These are phyloP conservation scores for Microchrysa polita DNA, from an alignment of 2,888 invertebrate genomes.

Conservation along the genomic window DNA sequence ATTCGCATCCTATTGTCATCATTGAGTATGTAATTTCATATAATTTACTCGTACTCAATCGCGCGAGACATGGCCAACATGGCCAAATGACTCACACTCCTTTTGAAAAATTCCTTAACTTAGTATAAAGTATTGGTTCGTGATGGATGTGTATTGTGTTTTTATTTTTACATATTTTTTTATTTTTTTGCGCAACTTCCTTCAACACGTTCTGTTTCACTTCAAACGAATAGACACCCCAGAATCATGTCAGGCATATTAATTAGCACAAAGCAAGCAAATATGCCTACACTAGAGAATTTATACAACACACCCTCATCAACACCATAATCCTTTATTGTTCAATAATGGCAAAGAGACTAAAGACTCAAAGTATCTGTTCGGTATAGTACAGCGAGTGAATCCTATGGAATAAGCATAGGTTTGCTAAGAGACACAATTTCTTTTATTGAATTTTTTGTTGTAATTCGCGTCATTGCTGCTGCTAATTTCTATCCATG, in stretches of 20 bases:
- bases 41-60: too few relatives aligned
- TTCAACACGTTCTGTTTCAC: background rate
- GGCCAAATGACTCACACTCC: too few relatives aligned
- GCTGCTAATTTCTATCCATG: conserved; percentile 1
- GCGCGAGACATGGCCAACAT: too few relatives aligned
- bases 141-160: background rate
- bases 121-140: background rate
- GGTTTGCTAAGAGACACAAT: conserved; percentile 3
- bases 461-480: background rate
- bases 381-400: too few relatives aligned
- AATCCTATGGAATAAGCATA: background rate
- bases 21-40: too few relatives aligned
- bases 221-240: background rate
- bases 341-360: too few relatives aligned
- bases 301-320: too few relatives aligned
- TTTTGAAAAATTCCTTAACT: too few relatives aligned
- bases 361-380: too few relatives aligned
- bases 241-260: conserved; percentile 12
- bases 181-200: conserved; percentile 23
- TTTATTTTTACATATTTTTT: background rate
- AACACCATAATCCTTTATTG: conserved; percentile 25
- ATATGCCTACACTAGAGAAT: too few relatives aligned
- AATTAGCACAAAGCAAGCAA: conserved; percentile 13
- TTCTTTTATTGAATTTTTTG: too few relatives aligned
- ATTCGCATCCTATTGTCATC: too few relatives aligned